Evolutionary conservation across 2,797 vertebrate species (phyloP).

Genomic region (Smutsia gigantea): DNA sequence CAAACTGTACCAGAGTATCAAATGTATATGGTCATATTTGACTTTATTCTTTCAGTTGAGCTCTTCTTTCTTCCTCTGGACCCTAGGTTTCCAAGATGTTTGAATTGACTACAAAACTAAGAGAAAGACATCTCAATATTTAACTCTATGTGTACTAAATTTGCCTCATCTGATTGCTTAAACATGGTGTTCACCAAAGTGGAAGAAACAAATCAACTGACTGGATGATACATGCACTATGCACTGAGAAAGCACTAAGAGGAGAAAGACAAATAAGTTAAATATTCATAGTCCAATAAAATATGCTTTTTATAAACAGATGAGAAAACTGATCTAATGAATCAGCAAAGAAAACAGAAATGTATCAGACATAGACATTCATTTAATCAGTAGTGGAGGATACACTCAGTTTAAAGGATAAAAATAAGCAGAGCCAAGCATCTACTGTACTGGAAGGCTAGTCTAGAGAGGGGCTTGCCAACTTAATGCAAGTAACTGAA

Average conservation of each 20-base stretch:
- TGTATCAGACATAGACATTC: neutral
- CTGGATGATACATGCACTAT: neutral
- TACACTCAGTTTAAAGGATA: neutral
- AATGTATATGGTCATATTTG: neutral
- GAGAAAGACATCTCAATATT: neutral
- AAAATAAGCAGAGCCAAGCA: neutral
- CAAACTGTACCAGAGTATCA: neutral
- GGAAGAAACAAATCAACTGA: neutral
- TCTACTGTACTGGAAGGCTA: neutral
- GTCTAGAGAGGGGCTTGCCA: neutral
- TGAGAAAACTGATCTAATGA: neutral
- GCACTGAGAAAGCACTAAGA: neutral
- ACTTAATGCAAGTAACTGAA: neutral
- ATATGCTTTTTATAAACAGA: neutral
- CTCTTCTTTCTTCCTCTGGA: neutral
- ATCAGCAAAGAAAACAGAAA: neutral
- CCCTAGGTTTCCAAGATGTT: neutral
- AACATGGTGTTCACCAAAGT: neutral
- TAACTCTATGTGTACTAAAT: neutral
- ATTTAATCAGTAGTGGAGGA: neutral
- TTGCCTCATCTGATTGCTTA: neutral
- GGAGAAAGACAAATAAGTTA: neutral
- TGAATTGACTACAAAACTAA: neutral
- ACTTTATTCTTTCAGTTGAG: neutral
- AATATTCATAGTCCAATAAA: neutral